Conservation (phyloP, 92 coral and sea anemone species). For the Scolanthus callimorphus region DNA sequence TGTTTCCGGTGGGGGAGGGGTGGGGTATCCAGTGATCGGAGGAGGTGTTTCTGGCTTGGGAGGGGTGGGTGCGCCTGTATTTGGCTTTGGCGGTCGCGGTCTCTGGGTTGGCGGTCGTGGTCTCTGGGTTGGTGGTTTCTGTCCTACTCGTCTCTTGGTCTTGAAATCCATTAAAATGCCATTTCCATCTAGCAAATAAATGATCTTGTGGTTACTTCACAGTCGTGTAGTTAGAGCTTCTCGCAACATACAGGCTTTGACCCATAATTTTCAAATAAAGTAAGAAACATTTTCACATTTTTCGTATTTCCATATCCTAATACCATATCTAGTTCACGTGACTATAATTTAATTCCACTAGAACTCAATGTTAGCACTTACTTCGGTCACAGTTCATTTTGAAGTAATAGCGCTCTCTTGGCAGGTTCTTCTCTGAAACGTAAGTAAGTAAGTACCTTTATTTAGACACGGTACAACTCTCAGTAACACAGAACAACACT, state of each 20-base stretch:
- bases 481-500: too few species aligned
- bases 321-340: too few species aligned
- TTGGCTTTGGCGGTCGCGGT: slow-evolving; percentile 38
- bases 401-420: slow-evolving; percentile 58
- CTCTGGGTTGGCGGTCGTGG: slow-evolving; percentile 43
- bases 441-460: too few species aligned
- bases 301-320: too few species aligned
- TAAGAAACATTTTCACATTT: too few species aligned
- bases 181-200: slow-evolving; percentile 63
- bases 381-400: slow-evolving; percentile 85
- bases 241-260: too few species aligned
- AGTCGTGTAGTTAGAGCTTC: too few species aligned
- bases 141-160: slow-evolving; percentile 73
- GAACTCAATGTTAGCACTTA: slow-evolving; percentile 35
- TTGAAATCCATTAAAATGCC: slow-evolving; percentile 76
- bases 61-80: slow-evolving; percentile 38
- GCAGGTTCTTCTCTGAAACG: too few species aligned
- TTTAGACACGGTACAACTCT: too few species aligned
- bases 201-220: too few species aligned
- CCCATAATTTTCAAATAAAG: too few species aligned
- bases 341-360: not conserved
- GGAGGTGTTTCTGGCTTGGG: slow-evolving; percentile 23
- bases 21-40: not conserved
- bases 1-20: not conserved
- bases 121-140: slow-evolving; percentile 51